A percentile compares a stretch with the other conserved stretches of the same genome.
Evolutionary conservation across 2,113 vertebrate genomes (phyloP).

Genomic region (Aphelocoma coerulescens): DNA sequence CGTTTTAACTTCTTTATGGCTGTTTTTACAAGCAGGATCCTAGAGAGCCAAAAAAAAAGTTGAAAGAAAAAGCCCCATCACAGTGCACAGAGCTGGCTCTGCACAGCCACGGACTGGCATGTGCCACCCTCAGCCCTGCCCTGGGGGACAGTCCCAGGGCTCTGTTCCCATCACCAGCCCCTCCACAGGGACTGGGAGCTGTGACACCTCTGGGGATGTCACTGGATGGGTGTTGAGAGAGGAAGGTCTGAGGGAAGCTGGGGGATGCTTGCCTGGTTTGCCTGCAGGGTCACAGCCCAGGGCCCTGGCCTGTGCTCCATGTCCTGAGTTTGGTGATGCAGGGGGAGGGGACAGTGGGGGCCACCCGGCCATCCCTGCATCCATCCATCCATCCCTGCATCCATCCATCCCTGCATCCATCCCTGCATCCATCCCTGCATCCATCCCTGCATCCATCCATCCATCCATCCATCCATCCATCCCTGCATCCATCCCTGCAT

Average conservation of each 20-base stretch:
- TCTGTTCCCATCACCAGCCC: neutral
- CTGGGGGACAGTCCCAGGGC: too few species aligned
- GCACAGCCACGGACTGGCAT: accelerated
- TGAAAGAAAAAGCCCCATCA: neutral
- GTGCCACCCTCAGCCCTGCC: neutral
- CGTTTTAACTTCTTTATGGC: slow-evolving; percentile 28
- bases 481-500: neutral
- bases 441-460: neutral
- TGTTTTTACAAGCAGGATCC: slow-evolving; percentile 11
- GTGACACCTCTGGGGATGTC: neutral
- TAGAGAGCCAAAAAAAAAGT: neutral
- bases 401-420: neutral
- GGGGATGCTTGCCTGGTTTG: neutral
- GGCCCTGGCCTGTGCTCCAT: neutral
- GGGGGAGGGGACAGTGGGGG: neutral
- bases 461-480: neutral
- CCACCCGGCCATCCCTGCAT: neutral
- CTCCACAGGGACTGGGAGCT: neutral
- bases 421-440: neutral
- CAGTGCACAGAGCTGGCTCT: neutral
- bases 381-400: neutral
- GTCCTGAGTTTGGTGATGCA: neutral
- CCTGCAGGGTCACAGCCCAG: neutral
- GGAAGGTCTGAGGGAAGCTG: neutral
- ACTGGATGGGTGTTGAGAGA: neutral